These are phyloP conservation scores for Thermophis baileyi DNA, from an alignment of 2,113 vertebrate genomes.

Conservation along the genomic window DNA sequence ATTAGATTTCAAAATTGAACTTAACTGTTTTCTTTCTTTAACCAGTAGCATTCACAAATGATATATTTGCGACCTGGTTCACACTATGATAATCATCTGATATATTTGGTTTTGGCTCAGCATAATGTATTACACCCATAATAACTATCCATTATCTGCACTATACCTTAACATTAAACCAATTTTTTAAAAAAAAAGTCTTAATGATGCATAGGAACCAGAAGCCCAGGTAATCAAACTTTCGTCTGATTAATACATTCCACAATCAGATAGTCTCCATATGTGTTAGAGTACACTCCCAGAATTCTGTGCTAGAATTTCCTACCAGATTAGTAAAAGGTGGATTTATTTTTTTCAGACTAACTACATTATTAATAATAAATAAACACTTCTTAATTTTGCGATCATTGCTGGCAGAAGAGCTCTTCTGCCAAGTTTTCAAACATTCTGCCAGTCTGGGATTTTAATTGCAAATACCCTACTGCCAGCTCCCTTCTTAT, in stretches of 20 bases:
- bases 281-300: neutral
- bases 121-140: neutral
- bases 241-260: neutral
- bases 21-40: neutral
- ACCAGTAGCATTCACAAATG: neutral
- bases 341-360: slow-evolving; percentile 49
- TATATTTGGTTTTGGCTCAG: neutral
- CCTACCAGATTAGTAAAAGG: neutral
- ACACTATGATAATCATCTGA: neutral
- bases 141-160: neutral
- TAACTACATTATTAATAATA: slow-evolving; percentile 55
- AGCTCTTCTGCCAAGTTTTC: slow-evolving; percentile 67
- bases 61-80: neutral
- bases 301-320: neutral
- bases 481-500: slow-evolving; percentile 65
- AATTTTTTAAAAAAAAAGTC: neutral
- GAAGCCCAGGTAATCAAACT: neutral
- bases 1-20: neutral
- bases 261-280: neutral
- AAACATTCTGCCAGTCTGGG: slow-evolving; percentile 64
- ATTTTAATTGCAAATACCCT: slow-evolving; percentile 68
- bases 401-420: slow-evolving; percentile 65
- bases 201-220: neutral
- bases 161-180: neutral
- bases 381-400: slow-evolving; percentile 67